Base-by-base conservation (phyloP, 1,140 invertebrate genomes). In the Galleria mellonella region DNA sequence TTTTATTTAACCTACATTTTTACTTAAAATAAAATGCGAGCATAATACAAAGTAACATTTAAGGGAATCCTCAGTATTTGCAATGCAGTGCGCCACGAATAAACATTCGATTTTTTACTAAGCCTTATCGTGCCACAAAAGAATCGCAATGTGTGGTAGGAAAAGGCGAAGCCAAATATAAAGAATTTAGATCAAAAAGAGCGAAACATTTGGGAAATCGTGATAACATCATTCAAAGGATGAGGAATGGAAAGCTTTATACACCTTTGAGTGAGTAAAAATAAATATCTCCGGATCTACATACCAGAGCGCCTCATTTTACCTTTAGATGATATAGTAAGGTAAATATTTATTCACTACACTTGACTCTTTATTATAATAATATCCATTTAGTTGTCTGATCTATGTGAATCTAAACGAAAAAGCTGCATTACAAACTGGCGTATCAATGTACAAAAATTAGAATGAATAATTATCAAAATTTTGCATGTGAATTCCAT, bases 141-240 rank as follows among this genome's bases (percentile, higher is more conserved):
- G 72, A 74, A 76, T 71, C 53, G 64, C 64, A 64, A 72, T 79
- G 66, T 73, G 62, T 62, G 58, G 62, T 64, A 52, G 61, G 55
- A 66, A 69, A 71, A 67, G 60, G 62, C 63, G 57, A 64, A 65
- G 62, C 48, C 60, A 70, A 76, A 74, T 73, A 70, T 72, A 70
- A 73, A 64, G 65, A 72, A 68, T 73, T 73, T 75, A 67, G 67
- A 81, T 75, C 72, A 68, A 67, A 70, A 75, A 73, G 71, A 75
- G 72, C 65, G 67, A 72, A 81, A 77, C 62, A 75, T 81, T 79
- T 66, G 66, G 61, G 61, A 74, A 75, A 75, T 73, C 57, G 63
- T 60, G 75, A 77, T 77, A 77, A 70, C 65, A 73, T 73, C 71
- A 74, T 73, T 76, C 72, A 76, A 79, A 74, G 61, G 70, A 74